Evolutionary conservation across 1,140 invertebrate species (phyloP).

Genomic region (Dendroctonus valens): DNA sequence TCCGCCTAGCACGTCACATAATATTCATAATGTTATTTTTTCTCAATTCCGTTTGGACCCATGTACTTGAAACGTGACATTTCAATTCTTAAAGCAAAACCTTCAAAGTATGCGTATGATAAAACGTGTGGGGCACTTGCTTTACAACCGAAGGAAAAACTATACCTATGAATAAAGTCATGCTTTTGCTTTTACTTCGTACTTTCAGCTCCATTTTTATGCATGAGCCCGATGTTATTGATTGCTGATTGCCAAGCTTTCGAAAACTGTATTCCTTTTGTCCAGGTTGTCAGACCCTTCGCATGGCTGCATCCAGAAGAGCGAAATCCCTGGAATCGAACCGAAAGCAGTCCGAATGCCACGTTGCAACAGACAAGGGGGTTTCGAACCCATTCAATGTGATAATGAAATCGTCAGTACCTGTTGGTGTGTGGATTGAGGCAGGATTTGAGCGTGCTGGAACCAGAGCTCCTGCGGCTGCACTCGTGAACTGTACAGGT

Average conservation of each 20-base stretch:
- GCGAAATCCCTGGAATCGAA: conserved; percentile 58
- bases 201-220: no score
- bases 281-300: conserved; percentile 66
- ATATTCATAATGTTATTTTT: no score
- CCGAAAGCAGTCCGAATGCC: conserved; percentile 61
- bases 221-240: no score
- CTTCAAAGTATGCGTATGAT: no score
- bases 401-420: conserved; percentile 61
- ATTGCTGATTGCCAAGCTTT: no score
- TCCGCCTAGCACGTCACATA: no score
- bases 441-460: conserved; percentile 75
- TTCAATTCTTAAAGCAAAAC: no score
- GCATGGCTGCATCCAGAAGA: conserved; percentile 60
- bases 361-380: conserved; percentile 66
- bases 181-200: no score
- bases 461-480: conserved; percentile 63
- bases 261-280: neutral
- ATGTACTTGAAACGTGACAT: no score
- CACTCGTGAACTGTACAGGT: conserved; percentile 70
- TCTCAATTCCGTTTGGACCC: no score
- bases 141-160: conserved; percentile 46
- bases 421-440: conserved; percentile 83
- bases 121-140: conserved; percentile 53
- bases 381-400: conserved; percentile 77
- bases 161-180: no score